Evolutionary conservation across 1,140 invertebrate species (phyloP), one percentile per base, ranked within the genome.

Genomic region (Hycleus cichorii): DNA sequence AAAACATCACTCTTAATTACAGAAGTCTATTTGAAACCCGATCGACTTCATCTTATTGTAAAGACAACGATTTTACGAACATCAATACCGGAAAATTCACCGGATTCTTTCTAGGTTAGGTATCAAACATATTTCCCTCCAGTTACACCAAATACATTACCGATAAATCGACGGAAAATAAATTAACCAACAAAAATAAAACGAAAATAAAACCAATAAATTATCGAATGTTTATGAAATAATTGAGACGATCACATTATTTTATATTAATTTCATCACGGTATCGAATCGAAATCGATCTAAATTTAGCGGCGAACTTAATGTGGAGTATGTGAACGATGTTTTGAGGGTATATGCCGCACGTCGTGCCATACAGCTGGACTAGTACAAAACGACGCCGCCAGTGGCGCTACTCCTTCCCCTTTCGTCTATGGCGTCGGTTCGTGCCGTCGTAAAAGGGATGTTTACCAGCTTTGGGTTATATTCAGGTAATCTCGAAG

Each of bases 311-410:
- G 39, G 38, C 3, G n/a, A 11, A 49, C 18, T 24, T 39, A 26
- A 45, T 48, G 54, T 45, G 50, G 39, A 47, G 39, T 54, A 42
- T 47, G 40, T 45, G n/a, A 38, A 10, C 47, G 43, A 10, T 12
- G 39, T 50, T 47, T 25, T 24, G 47, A 38, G 7, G 7, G 49
- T 25, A 40, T 18, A 42, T 39, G 51, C 47, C 51, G 49, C 52
- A 43, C 58, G 51, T n/a, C 27, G 58, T 46, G 45, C 38, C 39
- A 25, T 49, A 60, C 58, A 60, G 51, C 51, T 60, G 58, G 52
- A 9, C 26, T 60, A 43, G 51, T 55, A 60, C 58, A 55, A 45
- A 55, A 55, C 49, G 49, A 48, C 51, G 46, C 58, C 51, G 51
- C 26, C 39, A 47, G 49, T 51, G 58, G 47, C 58, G 58, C 58